phyloP scores from a whole-genome alignment of 2,888 invertebrate genomes.

The Cephonodes hylas region DNA sequence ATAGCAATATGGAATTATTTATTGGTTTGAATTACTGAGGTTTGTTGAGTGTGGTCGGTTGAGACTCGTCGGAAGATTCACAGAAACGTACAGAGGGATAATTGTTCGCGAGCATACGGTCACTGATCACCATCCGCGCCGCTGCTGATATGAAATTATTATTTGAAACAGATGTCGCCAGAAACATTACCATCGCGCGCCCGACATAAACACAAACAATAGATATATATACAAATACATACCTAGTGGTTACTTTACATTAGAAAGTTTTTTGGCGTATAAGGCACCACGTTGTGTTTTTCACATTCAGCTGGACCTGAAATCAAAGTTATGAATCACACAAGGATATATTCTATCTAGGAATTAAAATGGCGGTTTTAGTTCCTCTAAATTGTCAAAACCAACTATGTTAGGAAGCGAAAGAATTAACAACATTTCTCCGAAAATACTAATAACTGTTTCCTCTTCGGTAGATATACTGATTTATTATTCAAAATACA shows the following conservation, averaged over 20 bases:
- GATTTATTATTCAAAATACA: neutral
- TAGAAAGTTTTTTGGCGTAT: too few species aligned
- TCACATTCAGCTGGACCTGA: too few species aligned
- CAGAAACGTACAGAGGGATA: conserved; percentile 70
- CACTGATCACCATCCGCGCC: conserved; percentile 42
- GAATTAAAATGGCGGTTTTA: too few species aligned
- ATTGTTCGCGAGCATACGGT: conserved; percentile 63
- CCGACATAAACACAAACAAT: neutral
- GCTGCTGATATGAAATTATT: conserved; percentile 71
- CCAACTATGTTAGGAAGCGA: too few species aligned
- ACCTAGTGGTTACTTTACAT: too few species aligned
- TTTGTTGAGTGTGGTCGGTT: conserved; percentile 38
- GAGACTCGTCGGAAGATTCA: conserved; percentile 67
- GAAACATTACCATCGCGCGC: neutral
- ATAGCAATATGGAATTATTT: conserved; percentile 51
- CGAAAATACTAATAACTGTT: neutral
- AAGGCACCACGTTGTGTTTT: too few species aligned
- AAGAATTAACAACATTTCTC: neutral
- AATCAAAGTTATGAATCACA: too few species aligned
- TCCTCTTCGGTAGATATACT: neutral
- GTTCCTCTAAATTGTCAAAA: too few species aligned
- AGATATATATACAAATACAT: too few species aligned
- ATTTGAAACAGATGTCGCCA: conserved; percentile 65
- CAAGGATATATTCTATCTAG: too few species aligned
- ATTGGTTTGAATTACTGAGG: conserved; percentile 53